Percentiles rank a stretch among this genome's conserved stretches.
phyloP scores from a whole-genome alignment of 2,113 vertebrate species.

The Spermophilus dauricus region DNA sequence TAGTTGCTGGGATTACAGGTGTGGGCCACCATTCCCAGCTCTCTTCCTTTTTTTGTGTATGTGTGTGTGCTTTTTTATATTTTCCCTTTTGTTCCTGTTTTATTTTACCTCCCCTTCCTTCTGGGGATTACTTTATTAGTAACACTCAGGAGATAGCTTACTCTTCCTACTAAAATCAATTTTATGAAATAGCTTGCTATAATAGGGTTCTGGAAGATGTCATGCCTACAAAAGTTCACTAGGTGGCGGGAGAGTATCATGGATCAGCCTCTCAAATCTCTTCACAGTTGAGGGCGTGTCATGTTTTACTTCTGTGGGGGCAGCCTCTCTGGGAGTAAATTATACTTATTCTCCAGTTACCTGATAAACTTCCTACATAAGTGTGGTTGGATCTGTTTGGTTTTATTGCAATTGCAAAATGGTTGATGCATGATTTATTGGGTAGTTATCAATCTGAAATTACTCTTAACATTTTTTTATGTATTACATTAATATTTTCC shows the following conservation, averaged over 20 bases:
- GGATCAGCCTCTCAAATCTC: not conserved
- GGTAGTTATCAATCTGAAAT: slow-evolving; percentile 16
- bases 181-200: not conserved
- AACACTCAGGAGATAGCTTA: not conserved
- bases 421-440: slow-evolving; percentile 41
- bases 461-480: not conserved
- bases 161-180: not conserved
- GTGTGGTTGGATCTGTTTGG: not conserved
- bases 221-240: not conserved
- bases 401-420: not conserved
- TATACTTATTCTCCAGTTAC: not conserved
- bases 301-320: not conserved
- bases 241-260: slow-evolving; percentile 46
- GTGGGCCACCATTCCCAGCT: no score
- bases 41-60: not conserved
- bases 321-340: not conserved
- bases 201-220: not conserved
- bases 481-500: slow-evolving; percentile 26
- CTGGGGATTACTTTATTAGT: not conserved
- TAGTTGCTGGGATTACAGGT: no score
- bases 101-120: not conserved
- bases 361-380: not conserved
- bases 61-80: not conserved
- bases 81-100: not conserved
- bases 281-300: not conserved